A percentile compares a stretch with the other conserved stretches of the same genome.
These are phyloP conservation scores for Strix aluco DNA, from an alignment of 2,113 vertebrate species.

Conservation along the genomic window DNA sequence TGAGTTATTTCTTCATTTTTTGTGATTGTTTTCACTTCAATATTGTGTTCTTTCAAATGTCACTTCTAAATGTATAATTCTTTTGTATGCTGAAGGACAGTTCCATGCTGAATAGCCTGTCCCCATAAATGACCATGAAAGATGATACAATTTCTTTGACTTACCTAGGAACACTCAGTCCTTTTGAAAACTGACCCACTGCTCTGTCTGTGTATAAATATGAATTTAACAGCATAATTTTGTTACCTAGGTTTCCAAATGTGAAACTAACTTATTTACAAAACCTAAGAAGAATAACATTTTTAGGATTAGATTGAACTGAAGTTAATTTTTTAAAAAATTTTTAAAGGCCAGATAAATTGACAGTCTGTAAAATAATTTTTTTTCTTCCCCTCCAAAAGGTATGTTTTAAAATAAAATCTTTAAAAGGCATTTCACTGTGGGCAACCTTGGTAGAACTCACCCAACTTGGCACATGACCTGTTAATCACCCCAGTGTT, in stretches of 20 bases:
- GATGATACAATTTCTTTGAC: neutral
- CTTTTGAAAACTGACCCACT: neutral
- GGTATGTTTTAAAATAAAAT: neutral
- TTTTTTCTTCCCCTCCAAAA: neutral
- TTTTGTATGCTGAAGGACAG: neutral
- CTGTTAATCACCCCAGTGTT: neutral
- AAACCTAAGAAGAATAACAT: neutral
- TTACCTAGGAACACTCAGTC: neutral
- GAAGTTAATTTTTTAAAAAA: neutral
- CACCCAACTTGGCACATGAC: fast-evolving
- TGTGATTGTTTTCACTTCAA: neutral
- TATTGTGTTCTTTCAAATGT: neutral
- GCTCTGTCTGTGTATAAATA: neutral
- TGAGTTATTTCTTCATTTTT: neutral
- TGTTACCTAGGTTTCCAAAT: neutral
- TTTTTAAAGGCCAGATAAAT: neutral
- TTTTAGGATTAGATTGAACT: neutral
- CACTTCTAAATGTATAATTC: neutral
- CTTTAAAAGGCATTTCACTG: neutral
- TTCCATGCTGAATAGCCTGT: neutral
- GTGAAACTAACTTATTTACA: neutral
- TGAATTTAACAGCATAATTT: neutral
- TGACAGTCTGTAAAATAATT: neutral
- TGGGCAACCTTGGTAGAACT: neutral
- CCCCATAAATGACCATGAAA: neutral